Base-by-base conservation (phyloP, 2,113 vertebrate genomes). In the Urocolius indicus region DNA sequence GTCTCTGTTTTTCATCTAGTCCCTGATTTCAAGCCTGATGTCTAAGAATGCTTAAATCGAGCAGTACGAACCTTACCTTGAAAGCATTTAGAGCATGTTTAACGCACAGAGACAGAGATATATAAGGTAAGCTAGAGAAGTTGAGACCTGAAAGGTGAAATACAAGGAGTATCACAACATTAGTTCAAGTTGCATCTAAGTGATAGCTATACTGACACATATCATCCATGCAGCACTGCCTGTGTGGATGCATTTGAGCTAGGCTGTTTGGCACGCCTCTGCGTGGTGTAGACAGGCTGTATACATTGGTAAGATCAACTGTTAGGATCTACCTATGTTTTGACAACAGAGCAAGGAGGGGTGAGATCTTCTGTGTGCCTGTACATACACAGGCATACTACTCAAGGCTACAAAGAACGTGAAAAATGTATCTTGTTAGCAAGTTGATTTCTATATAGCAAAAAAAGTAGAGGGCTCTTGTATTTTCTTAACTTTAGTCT, bases 151-250 rank as follows among this genome's bases (percentile, higher is more conserved):
- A 27, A 84, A 76, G 29, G 6, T 2, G 2, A 83, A 73, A 80
- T 18, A 65, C 0, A 1, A 78, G 16, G 8, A 15, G 6, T 34
- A 43, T 57, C 30, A 38, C 29, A 41, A 34, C 16, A 61, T 32
- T 48, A 22, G 74, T 27, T 65, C 68, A 55, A 9, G 1, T 0
- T 32, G 20, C 29, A 73, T 45, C 32, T 63, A 66, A 84, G n/a
- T 6, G 10, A 63, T 27, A 82, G n/a, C 30, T 51, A 24, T 5
- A 57, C 5, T 10, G 5, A 45, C 2, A 1, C 13, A 0, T 4
- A 49, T 29, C 11, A 52, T 5, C 71, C 52, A 16, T 1, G 16
- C 2, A 3, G 46, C 20, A 52, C 12, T 48, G 49, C 1, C 5
- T 32, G 13, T 5, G 41, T 18, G 57, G 32, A 61, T 74, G 19